Conservation (phyloP, 1,140 invertebrate species). For the Trichonephila clavipes region DNA sequence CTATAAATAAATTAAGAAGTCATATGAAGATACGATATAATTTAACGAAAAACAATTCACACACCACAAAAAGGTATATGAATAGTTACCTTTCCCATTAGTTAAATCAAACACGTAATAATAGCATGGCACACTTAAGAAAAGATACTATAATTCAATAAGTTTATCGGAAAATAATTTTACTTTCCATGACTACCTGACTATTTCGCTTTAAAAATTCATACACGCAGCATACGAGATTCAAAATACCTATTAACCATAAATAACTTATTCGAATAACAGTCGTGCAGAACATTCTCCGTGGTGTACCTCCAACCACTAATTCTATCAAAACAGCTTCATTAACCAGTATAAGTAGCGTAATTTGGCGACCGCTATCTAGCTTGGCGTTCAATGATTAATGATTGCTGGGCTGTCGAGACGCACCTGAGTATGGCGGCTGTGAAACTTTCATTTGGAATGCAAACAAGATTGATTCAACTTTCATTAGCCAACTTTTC, state of each 20-base stretch:
- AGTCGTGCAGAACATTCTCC: not conserved
- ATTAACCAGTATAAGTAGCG: slow-evolving; percentile 34
- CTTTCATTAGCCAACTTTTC: slow-evolving; percentile 26
- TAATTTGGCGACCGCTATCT: slow-evolving; percentile 24
- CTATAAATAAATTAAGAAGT: too few species aligned
- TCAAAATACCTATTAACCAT: not conserved
- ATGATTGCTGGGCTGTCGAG: not conserved
- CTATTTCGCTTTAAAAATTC: not conserved
- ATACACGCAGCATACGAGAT: too few species aligned
- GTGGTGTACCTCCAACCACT: not conserved
- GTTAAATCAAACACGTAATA: too few species aligned
- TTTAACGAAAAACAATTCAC: too few species aligned
- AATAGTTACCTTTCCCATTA: too few species aligned
- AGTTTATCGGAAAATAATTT: too few species aligned
- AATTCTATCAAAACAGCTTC: slow-evolving; percentile 53
- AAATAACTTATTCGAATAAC: not conserved
- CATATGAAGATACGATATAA: too few species aligned
- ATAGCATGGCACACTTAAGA: too few species aligned
- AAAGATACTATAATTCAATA: too few species aligned
- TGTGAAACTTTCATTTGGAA: slow-evolving; percentile 60
- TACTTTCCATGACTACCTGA: not conserved
- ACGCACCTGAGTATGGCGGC: slow-evolving; percentile 43
- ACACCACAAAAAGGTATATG: too few species aligned
- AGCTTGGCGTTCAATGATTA: slow-evolving; percentile 26
- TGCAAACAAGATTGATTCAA: slow-evolving; percentile 59